Evolutionary conservation across 2,797 vertebrate genomes (phyloP).

Genomic region (Mus spretus): DNA sequence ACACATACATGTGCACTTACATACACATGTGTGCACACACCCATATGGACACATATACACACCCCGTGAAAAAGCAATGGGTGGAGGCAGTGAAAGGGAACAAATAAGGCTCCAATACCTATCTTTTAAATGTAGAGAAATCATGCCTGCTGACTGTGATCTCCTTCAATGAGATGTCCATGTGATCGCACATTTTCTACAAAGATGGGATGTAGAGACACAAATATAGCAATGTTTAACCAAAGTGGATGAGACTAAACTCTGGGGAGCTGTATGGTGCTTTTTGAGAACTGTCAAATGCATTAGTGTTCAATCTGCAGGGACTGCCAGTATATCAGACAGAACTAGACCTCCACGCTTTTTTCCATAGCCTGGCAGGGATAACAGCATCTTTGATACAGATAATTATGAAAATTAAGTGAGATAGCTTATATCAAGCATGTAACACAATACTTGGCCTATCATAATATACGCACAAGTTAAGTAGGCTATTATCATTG

Average conservation of each 20-base stretch:
- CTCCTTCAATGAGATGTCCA: not conserved
- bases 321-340: constrained; percentile 34
- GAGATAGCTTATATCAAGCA: not conserved
- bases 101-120: not conserved
- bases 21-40: not conserved
- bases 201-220: not conserved
- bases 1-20: not conserved
- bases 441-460: constrained; percentile 26
- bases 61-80: not conserved
- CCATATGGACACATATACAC: not conserved
- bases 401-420: constrained; percentile 45
- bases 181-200: constrained; percentile 11
- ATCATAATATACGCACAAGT: constrained; percentile 24
- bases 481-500: constrained; percentile 24
- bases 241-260: constrained; percentile 36
- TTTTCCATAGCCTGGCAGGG: constrained; percentile 19
- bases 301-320: constrained; percentile 24
- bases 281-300: not conserved
- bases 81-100: not conserved
- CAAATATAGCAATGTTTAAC: constrained; percentile 29
- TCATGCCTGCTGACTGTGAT: not conserved
- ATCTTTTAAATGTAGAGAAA: not conserved
- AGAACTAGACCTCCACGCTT: not conserved
- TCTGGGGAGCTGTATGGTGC: not conserved
- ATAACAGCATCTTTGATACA: constrained; percentile 23